Conservation (phyloP, 2,113 vertebrate genomes). For the Blennius ocellaris region DNA sequence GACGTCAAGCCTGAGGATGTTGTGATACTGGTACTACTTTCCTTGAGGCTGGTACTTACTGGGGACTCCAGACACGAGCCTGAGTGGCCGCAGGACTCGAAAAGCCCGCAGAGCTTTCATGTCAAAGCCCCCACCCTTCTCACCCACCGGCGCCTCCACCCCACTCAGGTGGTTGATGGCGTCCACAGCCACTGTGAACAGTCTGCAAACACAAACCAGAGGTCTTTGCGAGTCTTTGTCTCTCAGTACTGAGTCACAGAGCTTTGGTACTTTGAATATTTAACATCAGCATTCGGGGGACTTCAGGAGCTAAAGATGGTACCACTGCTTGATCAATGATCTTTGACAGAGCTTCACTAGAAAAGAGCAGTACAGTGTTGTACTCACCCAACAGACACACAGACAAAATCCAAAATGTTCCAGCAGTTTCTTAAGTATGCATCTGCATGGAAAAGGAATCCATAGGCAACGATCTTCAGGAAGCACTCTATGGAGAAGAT, state of each 20-base stretch:
- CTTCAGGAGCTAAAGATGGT: too few relatives aligned
- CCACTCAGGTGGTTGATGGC: constrained; percentile 88
- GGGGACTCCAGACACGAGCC: constrained; percentile 95
- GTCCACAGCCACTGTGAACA: constrained; percentile 90
- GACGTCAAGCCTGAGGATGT: too few relatives aligned
- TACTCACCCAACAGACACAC: constrained; percentile 91
- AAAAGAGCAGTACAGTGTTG: background rate
- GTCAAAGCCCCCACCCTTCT: constrained; percentile 91
- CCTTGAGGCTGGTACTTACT: constrained; percentile 85
- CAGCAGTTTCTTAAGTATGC: constrained; percentile 93
- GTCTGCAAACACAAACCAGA: constrained; percentile 71
- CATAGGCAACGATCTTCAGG: constrained; percentile 93
- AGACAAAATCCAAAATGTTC: constrained; percentile 93
- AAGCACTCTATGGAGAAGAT: constrained; percentile 92
- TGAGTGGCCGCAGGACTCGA: constrained; percentile 91
- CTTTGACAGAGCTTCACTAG: background rate
- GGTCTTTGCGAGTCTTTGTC: too few relatives aligned
- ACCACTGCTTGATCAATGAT: too few relatives aligned
- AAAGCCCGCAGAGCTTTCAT: constrained; percentile 96
- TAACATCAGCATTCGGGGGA: too few relatives aligned
- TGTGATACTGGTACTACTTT: too few relatives aligned
- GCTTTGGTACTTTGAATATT: too few relatives aligned
- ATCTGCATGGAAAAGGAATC: constrained; percentile 91
- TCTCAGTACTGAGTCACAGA: background rate
- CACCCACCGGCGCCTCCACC: constrained; percentile 82